Base-by-base conservation (phyloP, 1,140 invertebrate genomes). In the Drosophila sulfurigaster region DNA sequence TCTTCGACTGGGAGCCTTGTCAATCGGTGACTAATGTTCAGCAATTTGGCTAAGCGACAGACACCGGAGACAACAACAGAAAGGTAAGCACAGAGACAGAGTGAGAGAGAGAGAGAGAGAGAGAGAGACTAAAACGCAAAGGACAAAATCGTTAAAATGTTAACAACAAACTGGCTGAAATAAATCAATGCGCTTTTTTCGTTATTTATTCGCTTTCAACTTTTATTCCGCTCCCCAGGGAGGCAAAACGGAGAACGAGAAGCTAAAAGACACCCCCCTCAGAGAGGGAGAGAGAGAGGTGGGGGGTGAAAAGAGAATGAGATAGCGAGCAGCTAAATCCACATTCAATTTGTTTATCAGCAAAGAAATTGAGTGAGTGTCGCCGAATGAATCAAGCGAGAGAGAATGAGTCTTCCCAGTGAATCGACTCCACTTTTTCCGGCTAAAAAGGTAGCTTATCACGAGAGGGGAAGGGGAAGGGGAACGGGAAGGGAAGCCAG, bases 121-220 rank as follows among this genome's bases (percentile, higher is more conserved):
- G 10, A 41, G 38, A 52, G 63, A 58, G 63, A 63, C 75, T 72
- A 88, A 87, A 88, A 78, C 81, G 85, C 76, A 86, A 20, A 82
- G 85, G 83, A 88, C 83, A 88, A 89, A 88, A 88, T 88, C 85
- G 83, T 88, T 83, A 88, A 88, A 88, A 88, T 88, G 83, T 88
- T 88, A 88, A 88, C 83, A 88, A 88, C 85, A 83, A 88, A 75
- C 85, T 83, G 77, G 70, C 85, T 80, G 73, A 89, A 88, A 88
- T 88, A 88, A 88, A 88, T 88, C 85, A 88, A 88, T 88, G 83
- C 83, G 76, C 78, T 83, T 79, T 79, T 82, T 78, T 57, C 54
- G 70, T 87, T 87, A 87, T 87, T 87, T 87, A 87, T 87, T 88
- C 78, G 81, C 83, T 89, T 83, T 89, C 85, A 83, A 83, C 69